A percentile compares a stretch with the other conserved stretches of the same genome.
phyloP scores from a whole-genome alignment of 2,113 vertebrate genomes.

The Hoplias malabaricus region DNA sequence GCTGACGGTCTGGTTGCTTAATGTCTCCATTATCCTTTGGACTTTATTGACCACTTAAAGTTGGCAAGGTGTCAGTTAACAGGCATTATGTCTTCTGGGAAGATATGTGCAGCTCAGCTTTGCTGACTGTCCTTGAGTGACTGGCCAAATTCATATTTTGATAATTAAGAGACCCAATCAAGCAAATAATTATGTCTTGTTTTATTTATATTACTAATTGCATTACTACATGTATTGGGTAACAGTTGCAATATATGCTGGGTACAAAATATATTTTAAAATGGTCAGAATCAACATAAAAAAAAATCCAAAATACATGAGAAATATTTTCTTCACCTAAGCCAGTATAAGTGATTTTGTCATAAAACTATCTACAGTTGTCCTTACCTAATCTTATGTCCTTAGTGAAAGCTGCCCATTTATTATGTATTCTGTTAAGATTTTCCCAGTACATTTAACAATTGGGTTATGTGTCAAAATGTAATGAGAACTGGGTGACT shows the following conservation, averaged over 20 bases:
- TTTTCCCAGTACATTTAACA: background rate
- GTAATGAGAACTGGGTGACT: conserved; percentile 5
- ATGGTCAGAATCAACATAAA: background rate
- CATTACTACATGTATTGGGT: background rate
- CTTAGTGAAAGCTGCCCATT: background rate
- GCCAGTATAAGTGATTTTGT: background rate
- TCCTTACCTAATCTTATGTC: background rate
- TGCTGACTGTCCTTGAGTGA: conserved; percentile 61
- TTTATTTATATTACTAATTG: background rate
- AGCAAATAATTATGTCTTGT: background rate
- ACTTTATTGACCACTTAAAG: background rate
- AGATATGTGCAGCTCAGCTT: conserved; percentile 2
- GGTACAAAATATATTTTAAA: background rate
- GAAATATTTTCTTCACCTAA: background rate
- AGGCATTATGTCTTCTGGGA: conserved; percentile 53
- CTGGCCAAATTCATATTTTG: background rate
- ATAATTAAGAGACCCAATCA: background rate
- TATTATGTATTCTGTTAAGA: background rate
- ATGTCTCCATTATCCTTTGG: background rate
- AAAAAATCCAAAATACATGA: background rate
- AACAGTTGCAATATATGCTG: background rate
- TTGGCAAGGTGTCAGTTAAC: conserved; percentile 40
- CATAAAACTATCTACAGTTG: background rate
- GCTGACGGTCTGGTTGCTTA: background rate
- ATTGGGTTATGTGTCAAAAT: background rate